Evolutionary conservation across 2,797 vertebrate genomes (phyloP), one percentile per base, ranked within the genome.

Genomic region (Furcifer pardalis): DNA sequence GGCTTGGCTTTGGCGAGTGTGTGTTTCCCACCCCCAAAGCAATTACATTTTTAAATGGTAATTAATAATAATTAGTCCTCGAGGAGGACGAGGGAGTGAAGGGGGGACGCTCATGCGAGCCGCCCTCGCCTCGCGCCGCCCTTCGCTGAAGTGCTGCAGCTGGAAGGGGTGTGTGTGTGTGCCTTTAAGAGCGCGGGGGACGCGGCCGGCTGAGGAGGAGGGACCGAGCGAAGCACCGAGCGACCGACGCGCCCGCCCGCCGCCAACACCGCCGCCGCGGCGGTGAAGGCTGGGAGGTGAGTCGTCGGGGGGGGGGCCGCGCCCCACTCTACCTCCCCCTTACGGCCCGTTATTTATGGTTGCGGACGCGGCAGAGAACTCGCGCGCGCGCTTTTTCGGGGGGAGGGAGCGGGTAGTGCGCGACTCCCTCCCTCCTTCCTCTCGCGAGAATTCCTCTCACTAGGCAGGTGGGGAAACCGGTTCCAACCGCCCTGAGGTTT

Each of bases 211-310:
- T 65, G 72, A 77, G 40, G 65, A n/a, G 81, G 74, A 17, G 62
- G 52, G 25, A 42, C 19, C 2, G 25, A 15, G 44, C 32, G 80
- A 63, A 46, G 85, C 40, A 66, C 79, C 86, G 77, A 92, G 85
- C 87, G 90, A 56, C 12, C 32, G 77, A 63, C 49, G 83, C 40
- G 49, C 79, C 86, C 75, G 92, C 87, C 86, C 89, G 86, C 84
- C 35, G 40, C 78, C 88, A 3, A 6, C n/a, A 19, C 17, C 2
- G 8, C 40, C 42, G 2, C 8, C 19, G 23, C 89, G 83, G 90
- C 91, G 84, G 83, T 40, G 42, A 79, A 91, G 89, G 86, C 89
- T 86, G 90, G 89, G 86, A 94, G 94, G 94, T 94, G 94, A 94
- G 94, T 93, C 73, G 91, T n/a, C n/a, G n/a, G n/a, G n/a, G n/a